These are phyloP conservation scores for Epizoanthus illoricatus DNA, from an alignment of 92 coral and sea anemone species.

Conservation along the genomic window DNA sequence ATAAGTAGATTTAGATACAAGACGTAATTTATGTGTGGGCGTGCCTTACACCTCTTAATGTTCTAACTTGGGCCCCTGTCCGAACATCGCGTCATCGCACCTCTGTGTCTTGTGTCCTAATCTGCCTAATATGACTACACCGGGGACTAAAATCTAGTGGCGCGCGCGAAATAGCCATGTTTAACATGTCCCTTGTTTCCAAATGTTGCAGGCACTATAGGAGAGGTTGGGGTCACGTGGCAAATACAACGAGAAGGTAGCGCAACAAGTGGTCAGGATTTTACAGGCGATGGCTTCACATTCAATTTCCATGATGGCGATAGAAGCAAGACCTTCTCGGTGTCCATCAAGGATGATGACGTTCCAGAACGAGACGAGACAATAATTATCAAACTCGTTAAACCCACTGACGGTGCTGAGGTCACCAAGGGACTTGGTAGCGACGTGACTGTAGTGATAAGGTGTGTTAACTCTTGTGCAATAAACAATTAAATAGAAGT, in stretches of 20 bases:
- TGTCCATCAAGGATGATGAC: conserved; percentile 64
- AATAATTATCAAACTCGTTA: conserved; percentile 66
- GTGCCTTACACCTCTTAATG: too few species aligned
- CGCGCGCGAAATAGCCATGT: too few species aligned
- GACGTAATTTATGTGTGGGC: too few species aligned
- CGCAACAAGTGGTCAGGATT: conserved; percentile 63
- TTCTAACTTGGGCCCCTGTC: too few species aligned
- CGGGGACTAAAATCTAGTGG: too few species aligned
- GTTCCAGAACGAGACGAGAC: conserved; percentile 84
- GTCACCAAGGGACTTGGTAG: conserved; percentile 69
- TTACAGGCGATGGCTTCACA: conserved; percentile 55
- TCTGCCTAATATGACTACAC: too few species aligned
- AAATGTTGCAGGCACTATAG: conserved; percentile 63
- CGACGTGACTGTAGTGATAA: conserved; percentile 83
- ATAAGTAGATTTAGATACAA: background rate
- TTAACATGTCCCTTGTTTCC: background rate
- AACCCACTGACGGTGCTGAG: conserved; percentile 89
- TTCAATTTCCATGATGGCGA: conserved; percentile 62
- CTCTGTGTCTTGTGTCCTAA: too few species aligned
- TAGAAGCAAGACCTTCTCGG: conserved; percentile 43
- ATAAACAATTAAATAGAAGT: too few species aligned
- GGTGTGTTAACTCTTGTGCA: background rate
- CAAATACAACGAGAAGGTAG: conserved; percentile 47
- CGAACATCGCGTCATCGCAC: too few species aligned
- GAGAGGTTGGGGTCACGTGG: conserved; percentile 63